Evolutionary conservation across 2,888 invertebrate species (phyloP).

Genomic region (Agapostemon virescens): DNA sequence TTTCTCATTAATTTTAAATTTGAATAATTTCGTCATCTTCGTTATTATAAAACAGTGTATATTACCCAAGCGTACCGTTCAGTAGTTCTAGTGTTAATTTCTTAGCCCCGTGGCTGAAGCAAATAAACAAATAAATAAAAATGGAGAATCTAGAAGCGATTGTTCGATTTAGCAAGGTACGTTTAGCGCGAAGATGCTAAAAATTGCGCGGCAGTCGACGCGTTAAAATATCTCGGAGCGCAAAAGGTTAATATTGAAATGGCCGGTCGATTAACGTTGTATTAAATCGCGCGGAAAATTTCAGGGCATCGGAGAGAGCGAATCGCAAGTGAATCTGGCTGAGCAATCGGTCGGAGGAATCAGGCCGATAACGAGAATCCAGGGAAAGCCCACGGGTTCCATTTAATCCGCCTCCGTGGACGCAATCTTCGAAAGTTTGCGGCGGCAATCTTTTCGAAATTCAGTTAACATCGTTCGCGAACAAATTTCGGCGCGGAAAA

Average conservation of each 20-base stretch:
- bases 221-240: not conserved
- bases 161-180: too few species aligned
- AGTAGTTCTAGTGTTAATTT: too few species aligned
- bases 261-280: not conserved
- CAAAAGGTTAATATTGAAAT: not conserved
- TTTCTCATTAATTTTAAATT: too few species aligned
- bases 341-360: not conserved
- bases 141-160: too few species aligned
- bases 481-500: conserved; percentile 44
- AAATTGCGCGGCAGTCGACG: not conserved
- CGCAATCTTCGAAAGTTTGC: not conserved
- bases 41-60: too few species aligned
- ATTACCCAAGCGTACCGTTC: too few species aligned
- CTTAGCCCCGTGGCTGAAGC: too few species aligned
- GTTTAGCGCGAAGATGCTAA: too few species aligned
- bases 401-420: not conserved
- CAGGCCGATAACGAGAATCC: not conserved
- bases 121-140: too few species aligned
- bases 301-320: not conserved
- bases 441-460: conserved; percentile 39
- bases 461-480: conserved; percentile 12
- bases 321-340: not conserved
- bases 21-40: too few species aligned
- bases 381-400: not conserved
- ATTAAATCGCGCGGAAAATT: not conserved